Conservation (phyloP, 2,113 vertebrate species). For the Brienomyrus longianalis region DNA sequence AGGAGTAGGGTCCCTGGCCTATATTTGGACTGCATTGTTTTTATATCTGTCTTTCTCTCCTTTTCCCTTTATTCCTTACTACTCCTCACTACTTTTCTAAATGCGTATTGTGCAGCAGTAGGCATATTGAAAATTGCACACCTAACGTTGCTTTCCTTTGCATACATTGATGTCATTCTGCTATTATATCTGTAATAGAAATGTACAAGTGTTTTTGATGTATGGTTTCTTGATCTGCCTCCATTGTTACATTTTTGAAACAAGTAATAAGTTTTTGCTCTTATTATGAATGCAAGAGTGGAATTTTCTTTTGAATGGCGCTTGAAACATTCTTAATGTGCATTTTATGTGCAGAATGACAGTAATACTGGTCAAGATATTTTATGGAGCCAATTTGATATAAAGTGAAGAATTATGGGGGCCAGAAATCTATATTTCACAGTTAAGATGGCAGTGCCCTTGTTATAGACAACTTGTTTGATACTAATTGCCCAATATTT, state of each 20-base stretch:
- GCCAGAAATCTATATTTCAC: not conserved
- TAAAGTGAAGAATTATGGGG: not conserved
- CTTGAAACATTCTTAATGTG: not conserved
- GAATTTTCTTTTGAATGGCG: not conserved
- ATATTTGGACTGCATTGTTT: no score
- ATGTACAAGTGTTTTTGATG: not conserved
- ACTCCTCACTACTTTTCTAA: not conserved
- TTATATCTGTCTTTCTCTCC: no score
- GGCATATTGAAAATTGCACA: not conserved
- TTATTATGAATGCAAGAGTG: not conserved
- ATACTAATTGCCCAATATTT: not conserved
- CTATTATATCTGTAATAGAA: no score
- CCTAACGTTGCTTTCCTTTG: not conserved
- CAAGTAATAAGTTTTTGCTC: not conserved
- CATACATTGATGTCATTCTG: not conserved
- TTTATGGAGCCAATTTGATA: not conserved
- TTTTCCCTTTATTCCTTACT: not conserved
- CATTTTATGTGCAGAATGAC: not conserved
- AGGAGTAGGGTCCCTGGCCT: no score
- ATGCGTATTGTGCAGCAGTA: no score
- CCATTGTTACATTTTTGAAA: not conserved
- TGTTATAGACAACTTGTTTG: not conserved
- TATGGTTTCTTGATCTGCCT: not conserved
- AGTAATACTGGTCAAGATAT: not conserved
- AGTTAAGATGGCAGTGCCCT: not conserved